Conservation (phyloP, 1,140 invertebrate species). For the Hylaeus anthracinus region DNA sequence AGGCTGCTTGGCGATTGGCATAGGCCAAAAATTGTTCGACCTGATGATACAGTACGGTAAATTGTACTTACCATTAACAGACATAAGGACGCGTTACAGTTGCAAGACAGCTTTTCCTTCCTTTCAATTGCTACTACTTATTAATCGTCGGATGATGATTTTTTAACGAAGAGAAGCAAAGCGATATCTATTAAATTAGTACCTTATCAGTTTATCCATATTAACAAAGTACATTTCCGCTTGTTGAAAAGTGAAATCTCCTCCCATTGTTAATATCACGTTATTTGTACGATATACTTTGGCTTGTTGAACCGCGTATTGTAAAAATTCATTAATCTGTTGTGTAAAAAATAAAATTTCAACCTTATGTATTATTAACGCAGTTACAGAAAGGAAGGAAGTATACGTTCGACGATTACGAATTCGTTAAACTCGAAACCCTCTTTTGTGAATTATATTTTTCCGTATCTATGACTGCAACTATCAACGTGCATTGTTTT, state of each 20-base stretch:
- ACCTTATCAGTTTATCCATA: conserved; percentile 94
- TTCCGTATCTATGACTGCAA: not conserved
- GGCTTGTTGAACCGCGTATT: conserved; percentile 77
- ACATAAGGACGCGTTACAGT: not conserved
- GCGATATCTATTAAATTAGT: conserved; percentile 47
- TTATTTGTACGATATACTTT: conserved; percentile 85
- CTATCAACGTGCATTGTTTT: not conserved
- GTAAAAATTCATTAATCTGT: conserved; percentile 63
- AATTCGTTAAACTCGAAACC: not conserved
- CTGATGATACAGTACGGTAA: conserved; percentile 38
- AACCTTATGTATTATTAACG: too few species aligned
- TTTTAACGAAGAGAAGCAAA: not conserved
- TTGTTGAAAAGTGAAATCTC: conserved; percentile 94
- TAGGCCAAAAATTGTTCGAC: conserved; percentile 57
- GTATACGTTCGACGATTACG: not conserved
- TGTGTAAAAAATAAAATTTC: conserved; percentile 31
- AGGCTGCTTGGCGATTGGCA: conserved; percentile 76
- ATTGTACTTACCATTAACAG: conserved; percentile 51
- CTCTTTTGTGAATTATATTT: not conserved
- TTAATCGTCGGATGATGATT: not conserved
- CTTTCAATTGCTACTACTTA: not conserved
- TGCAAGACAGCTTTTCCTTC: conserved; percentile 13
- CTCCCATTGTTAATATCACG: conserved; percentile 95
- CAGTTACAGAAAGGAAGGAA: conserved; percentile 21
- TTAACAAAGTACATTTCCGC: conserved; percentile 93